Conservation (phyloP, 2,113 vertebrate species). For the Paramisgurnus dabryanus region DNA sequence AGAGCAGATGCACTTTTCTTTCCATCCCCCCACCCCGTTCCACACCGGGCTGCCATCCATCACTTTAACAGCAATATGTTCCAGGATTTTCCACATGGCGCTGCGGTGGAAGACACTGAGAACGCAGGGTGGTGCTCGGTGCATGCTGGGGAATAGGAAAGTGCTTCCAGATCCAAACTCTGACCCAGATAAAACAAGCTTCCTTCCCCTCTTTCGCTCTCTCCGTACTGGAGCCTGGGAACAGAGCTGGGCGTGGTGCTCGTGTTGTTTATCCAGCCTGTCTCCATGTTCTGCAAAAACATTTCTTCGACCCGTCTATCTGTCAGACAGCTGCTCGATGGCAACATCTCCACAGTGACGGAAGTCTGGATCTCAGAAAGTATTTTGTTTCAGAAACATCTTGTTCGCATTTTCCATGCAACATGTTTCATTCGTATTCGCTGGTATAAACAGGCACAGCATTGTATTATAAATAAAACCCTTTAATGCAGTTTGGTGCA, state of each 20-base stretch:
- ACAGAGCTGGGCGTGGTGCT: constrained; percentile 6
- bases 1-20: constrained; percentile 52
- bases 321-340: background rate
- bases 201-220: constrained; percentile 15
- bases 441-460: background rate
- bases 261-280: background rate
- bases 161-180: constrained; percentile 56
- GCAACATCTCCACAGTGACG: too few species aligned
- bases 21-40: constrained; percentile 25
- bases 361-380: background rate
- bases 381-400: constrained; percentile 1
- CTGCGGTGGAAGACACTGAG: constrained; percentile 34
- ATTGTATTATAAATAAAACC: too few species aligned
- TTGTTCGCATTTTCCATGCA: constrained; percentile 1
- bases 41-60: constrained; percentile 54
- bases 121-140: constrained; percentile 40
- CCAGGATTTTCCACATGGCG: constrained; percentile 54
- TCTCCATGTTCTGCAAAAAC: background rate
- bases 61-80: constrained; percentile 53
- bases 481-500: too few species aligned
- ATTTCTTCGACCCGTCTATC: background rate
- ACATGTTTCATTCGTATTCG: background rate
- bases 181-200: constrained; percentile 54
- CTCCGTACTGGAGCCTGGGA: constrained; percentile 8
- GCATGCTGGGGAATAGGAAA: constrained; percentile 49